phyloP scores from a whole-genome alignment of 2,797 vertebrate genomes.

The Petrocephalus sullivani region DNA sequence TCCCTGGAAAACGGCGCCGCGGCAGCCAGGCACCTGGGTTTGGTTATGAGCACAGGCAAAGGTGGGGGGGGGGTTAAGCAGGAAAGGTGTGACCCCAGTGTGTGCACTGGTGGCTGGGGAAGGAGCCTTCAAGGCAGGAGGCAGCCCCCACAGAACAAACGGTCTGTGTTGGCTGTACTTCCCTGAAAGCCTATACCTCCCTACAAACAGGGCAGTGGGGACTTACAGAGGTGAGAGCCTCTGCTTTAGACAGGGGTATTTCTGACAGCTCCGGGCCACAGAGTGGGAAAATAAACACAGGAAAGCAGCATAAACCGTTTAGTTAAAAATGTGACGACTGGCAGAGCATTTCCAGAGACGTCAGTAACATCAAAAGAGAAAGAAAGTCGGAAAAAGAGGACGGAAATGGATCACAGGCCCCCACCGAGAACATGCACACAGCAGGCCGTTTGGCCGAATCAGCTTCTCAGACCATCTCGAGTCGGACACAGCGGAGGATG shows the following conservation, averaged over 20 bases:
- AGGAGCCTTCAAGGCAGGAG: neutral
- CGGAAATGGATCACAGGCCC: slow-evolving; percentile 42
- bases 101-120: neutral
- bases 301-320: neutral
- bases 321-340: neutral
- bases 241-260: neutral
- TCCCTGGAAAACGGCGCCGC: neutral
- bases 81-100: neutral
- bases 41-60: neutral
- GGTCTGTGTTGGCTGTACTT: neutral
- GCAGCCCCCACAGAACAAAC: neutral
- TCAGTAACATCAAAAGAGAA: neutral
- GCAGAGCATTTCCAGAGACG: neutral
- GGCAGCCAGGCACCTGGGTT: neutral
- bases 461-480: neutral
- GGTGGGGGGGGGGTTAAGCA: neutral
- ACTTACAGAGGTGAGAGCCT: neutral
- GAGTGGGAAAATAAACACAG: neutral
- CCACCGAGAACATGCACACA: slow-evolving; percentile 14
- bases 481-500: neutral
- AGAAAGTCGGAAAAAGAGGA: slow-evolving; percentile 21
- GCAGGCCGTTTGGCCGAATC: neutral
- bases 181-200: neutral
- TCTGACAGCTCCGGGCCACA: neutral
- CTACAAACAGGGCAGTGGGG: neutral